Percentiles rank a stretch among this genome's conserved stretches.
Evolutionary conservation across 2,888 invertebrate genomes (phyloP).

Genomic region (Margaritifera margaritifera): DNA sequence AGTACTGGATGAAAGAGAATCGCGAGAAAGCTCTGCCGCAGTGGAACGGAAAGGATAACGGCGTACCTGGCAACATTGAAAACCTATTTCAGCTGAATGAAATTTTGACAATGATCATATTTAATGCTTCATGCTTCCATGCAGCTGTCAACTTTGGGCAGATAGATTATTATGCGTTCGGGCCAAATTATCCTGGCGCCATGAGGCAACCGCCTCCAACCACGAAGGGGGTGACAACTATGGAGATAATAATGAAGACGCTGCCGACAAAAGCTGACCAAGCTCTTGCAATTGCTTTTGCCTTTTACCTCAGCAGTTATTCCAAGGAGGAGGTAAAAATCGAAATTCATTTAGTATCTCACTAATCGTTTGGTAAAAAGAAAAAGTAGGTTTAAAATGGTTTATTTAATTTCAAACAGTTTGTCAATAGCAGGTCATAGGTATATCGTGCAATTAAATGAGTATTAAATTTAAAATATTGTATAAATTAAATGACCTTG

Average conservation of each 20-base stretch:
- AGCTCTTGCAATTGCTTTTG: conserved; percentile 31
- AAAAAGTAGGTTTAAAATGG: too few species aligned
- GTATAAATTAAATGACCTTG: too few species aligned
- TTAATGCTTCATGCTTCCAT: conserved; percentile 30
- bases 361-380: too few species aligned
- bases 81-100: conserved; percentile 22
- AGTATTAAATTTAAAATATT: too few species aligned
- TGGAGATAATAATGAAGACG: conserved; percentile 24
- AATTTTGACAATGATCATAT: conserved; percentile 30
- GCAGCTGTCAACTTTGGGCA: conserved; percentile 35
- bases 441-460: too few species aligned
- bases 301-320: conserved; percentile 28
- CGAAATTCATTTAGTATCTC: neutral
- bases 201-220: conserved; percentile 32
- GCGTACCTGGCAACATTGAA: conserved; percentile 24
- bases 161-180: conserved; percentile 35
- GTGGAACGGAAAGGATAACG: conserved; percentile 19
- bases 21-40: conserved; percentile 26
- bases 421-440: too few species aligned
- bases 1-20: conserved; percentile 26
- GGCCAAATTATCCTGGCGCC: conserved; percentile 35
- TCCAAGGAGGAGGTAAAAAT: conserved; percentile 31
- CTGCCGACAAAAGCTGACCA: conserved; percentile 35
- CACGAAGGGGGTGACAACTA: conserved; percentile 24
- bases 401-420: too few species aligned